Conservation (phyloP, 2,113 vertebrate genomes). For the Pheucticus melanocephalus region DNA sequence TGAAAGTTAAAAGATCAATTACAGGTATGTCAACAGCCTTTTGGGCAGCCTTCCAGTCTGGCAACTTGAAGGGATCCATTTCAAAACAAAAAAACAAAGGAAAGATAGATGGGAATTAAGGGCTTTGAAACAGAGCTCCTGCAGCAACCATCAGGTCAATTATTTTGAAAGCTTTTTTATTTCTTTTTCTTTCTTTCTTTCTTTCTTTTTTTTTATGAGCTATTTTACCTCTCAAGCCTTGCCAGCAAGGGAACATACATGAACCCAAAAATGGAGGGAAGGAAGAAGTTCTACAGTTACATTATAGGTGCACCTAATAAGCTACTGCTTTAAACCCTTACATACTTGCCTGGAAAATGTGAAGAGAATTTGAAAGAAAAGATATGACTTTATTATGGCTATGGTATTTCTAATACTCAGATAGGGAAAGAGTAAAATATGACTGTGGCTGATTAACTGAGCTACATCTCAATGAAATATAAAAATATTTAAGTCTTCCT, state of each 20-base stretch:
- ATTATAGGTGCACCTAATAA: not conserved
- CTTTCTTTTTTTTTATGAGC: not conserved
- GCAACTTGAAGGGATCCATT: not conserved
- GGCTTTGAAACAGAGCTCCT: not conserved
- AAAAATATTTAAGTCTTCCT: not conserved
- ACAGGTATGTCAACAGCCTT: not conserved
- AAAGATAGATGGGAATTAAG: not conserved
- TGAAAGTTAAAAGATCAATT: not conserved
- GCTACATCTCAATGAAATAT: not conserved
- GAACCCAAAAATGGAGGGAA: not conserved
- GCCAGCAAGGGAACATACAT: not conserved
- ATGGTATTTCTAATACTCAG: slow-evolving; percentile 3
- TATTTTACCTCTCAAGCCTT: not conserved
- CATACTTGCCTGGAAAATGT: not conserved
- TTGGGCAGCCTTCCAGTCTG: not conserved
- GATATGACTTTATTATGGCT: not conserved
- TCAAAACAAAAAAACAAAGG: not conserved
- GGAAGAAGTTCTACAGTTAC: not conserved
- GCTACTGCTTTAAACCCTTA: not conserved
- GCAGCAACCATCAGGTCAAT: not conserved
- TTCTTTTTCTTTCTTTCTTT: not conserved
- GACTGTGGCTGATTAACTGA: not conserved
- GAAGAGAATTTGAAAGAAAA: not conserved
- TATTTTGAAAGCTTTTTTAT: not conserved
- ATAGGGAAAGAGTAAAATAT: not conserved